Conservation (phyloP, 2,888 invertebrate species). For the Aradus depressus region DNA sequence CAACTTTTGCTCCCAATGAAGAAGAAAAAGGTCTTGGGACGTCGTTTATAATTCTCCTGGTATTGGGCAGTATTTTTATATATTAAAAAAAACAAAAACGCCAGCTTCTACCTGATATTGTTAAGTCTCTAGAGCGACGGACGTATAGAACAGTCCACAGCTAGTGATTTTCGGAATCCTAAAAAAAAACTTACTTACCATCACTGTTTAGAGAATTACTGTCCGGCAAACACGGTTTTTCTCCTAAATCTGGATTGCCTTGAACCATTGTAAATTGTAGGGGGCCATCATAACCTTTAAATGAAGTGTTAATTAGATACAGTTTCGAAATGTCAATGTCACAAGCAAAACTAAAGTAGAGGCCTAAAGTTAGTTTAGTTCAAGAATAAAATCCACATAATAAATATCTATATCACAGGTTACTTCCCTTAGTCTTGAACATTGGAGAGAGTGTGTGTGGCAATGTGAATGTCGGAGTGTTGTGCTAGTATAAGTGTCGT, state of each 20-base stretch:
- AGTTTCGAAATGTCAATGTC: neutral
- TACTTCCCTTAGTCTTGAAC: too few relatives aligned
- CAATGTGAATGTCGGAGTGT: too few relatives aligned
- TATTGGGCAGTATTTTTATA: neutral
- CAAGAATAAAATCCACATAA: too few relatives aligned
- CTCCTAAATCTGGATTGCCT: constrained; percentile 51
- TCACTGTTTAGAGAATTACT: constrained; percentile 20
- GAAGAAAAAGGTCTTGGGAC: neutral
- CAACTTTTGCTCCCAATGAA: neutral
- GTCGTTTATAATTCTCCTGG: neutral
- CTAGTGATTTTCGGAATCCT: neutral
- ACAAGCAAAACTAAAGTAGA: neutral
- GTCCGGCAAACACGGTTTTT: constrained; percentile 19
- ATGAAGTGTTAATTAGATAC: constrained; percentile 28
- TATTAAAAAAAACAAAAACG: neutral
- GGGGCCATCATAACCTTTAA: constrained; percentile 71
- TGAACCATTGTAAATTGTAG: constrained; percentile 73
- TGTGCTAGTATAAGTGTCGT: too few relatives aligned
- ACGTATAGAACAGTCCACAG: neutral
- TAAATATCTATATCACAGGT: neutral
- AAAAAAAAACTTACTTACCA: constrained; percentile 15
- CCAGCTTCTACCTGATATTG: neutral
- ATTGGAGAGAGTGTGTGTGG: too few relatives aligned
- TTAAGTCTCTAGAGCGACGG: too few relatives aligned
- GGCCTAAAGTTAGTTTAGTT: neutral